Percentiles rank a stretch among this genome's conserved stretches.
Evolutionary conservation across 1,140 invertebrate species (phyloP).

Genomic region (Papilio xuthus): DNA sequence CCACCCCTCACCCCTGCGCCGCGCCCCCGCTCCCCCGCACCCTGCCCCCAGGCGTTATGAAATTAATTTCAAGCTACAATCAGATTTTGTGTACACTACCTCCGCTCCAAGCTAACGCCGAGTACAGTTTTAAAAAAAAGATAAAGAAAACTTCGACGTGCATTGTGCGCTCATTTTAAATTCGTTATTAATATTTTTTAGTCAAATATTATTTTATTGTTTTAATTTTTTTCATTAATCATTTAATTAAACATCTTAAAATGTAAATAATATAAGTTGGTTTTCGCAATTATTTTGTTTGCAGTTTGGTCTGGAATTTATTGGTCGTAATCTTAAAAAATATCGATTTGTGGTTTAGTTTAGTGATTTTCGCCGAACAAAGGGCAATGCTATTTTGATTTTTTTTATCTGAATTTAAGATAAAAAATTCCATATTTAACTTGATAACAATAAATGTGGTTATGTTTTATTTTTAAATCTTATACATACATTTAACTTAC

Average conservation of each 20-base stretch:
- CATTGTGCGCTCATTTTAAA: background rate
- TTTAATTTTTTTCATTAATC: background rate
- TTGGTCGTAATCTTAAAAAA: no score
- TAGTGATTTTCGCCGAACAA: no score
- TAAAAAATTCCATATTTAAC: no score
- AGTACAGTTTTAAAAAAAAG: slow-evolving; percentile 17
- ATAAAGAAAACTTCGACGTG: slow-evolving; percentile 18
- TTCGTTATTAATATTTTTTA: slow-evolving; percentile 22
- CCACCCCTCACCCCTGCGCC: slow-evolving; percentile 28
- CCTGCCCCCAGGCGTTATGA: slow-evolving; percentile 65
- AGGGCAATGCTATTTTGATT: no score
- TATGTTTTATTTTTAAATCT: no score
- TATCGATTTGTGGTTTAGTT: no score
- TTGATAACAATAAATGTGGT: no score
- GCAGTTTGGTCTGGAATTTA: no score
- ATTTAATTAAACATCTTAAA: no score
- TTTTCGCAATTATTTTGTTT: no score
- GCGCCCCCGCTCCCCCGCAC: background rate
- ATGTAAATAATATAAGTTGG: no score
- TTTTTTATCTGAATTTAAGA: background rate
- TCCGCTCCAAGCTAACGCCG: slow-evolving; percentile 18
- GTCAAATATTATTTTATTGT: slow-evolving; percentile 10
- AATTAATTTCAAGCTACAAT: slow-evolving; percentile 75
- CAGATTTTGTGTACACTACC: slow-evolving; percentile 69
- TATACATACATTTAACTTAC: no score